phyloP scores from a whole-genome alignment of 2,888 invertebrate species.

The Icerya purchasi region DNA sequence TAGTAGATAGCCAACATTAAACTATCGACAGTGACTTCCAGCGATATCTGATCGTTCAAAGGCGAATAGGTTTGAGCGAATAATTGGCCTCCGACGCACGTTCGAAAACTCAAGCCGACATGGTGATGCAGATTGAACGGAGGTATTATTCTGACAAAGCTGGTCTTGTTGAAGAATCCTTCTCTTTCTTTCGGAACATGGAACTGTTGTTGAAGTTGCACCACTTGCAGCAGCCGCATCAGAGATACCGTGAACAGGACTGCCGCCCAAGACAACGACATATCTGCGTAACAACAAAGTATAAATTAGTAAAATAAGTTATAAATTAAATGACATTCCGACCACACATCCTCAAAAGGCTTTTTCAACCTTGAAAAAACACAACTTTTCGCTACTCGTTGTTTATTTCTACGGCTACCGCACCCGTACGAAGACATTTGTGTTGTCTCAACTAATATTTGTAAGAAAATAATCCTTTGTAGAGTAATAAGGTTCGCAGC shows the following conservation, averaged over 20 bases:
- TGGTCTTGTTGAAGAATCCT: slow-evolving; percentile 64
- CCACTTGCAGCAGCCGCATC: slow-evolving; percentile 1
- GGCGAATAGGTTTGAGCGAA: slow-evolving; percentile 25
- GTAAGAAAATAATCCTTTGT: no score
- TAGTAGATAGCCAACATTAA: slow-evolving; percentile 28
- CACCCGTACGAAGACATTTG: no score
- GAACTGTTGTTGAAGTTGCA: background rate
- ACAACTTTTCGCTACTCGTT: no score
- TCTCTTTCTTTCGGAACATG: slow-evolving; percentile 28
- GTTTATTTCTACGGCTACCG: no score
- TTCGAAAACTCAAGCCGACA: slow-evolving; percentile 60
- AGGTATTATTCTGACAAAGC: slow-evolving; percentile 46
- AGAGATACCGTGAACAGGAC: background rate
- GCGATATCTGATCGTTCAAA: slow-evolving; percentile 20
- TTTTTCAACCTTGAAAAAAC: no score
- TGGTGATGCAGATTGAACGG: slow-evolving; percentile 57
- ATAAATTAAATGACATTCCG: no score
- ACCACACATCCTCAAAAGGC: no score
- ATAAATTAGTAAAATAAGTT: no score
- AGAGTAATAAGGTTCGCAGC: no score
- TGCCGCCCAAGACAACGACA: slow-evolving; percentile 4
- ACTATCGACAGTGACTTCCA: slow-evolving; percentile 28
- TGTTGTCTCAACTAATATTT: no score
- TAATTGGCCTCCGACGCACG: slow-evolving; percentile 39
- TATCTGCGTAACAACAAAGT: no score